Conservation (phyloP, 2,888 invertebrate genomes). For the Patella ulyssiponensis region DNA sequence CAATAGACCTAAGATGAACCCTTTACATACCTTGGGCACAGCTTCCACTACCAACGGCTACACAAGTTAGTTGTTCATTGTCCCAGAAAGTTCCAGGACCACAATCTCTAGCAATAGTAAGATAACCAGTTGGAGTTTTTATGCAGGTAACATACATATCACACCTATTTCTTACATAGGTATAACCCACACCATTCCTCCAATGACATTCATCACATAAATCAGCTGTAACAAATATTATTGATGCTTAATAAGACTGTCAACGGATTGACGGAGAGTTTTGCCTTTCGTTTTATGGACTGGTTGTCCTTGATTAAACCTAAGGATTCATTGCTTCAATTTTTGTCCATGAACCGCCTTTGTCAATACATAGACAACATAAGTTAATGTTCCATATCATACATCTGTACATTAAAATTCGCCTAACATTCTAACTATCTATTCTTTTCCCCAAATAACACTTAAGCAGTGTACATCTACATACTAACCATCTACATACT, state of each 20-base stretch:
- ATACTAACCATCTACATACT: no score
- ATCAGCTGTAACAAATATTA: constrained; percentile 25
- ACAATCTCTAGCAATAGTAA: constrained; percentile 23
- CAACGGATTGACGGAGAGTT: no score
- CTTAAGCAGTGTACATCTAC: no score
- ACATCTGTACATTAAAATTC: no score
- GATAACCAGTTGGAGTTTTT: constrained; percentile 6
- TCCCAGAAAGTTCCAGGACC: constrained; percentile 33
- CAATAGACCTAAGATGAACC: not conserved
- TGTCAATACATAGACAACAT: no score
- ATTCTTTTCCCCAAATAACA: no score
- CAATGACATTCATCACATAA: constrained; percentile 39
- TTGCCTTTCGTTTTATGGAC: no score
- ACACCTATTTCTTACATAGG: constrained; percentile 33
- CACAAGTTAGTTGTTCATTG: constrained; percentile 22
- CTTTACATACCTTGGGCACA: constrained; percentile 26
- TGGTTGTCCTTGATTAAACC: no score
- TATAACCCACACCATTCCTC: constrained; percentile 36
- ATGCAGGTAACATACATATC: constrained; percentile 38
- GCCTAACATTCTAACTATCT: no score
- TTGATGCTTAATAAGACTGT: not conserved
- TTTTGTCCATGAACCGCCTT: no score
- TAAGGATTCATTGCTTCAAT: no score
- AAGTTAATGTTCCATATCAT: no score
- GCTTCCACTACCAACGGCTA: constrained; percentile 18